Base-by-base conservation (phyloP, 37 sponge, comb jelly and placozoan species). In the Cladorhizidae sp. region DNA sequence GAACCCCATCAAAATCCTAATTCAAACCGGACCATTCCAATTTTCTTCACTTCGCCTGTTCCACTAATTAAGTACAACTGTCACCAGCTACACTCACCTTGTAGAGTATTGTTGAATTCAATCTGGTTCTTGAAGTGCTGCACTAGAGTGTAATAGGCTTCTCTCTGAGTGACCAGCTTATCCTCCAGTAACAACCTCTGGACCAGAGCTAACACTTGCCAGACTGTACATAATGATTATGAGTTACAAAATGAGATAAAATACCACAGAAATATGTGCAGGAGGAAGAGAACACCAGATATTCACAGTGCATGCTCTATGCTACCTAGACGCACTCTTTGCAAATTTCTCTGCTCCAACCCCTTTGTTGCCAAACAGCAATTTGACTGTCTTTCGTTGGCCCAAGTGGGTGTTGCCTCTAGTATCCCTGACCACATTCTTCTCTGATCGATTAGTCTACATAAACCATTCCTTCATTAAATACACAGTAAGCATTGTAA, bases 71-170 rank as follows among this genome's bases (percentile, higher is more conserved):
- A n/a, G n/a, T n/a, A n/a, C n/a, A n/a, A n/a, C n/a, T n/a, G n/a
- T n/a, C n/a, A n/a, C n/a, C n/a, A n/a, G n/a, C n/a, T n/a, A n/a
- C n/a, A 3, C 79, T 20, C 52, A 85, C 93, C 96, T 78, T 92
- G 91, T 40, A 96, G 84, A 20, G 87, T 88, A 31, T 70, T 39
- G 55, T 96, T 96, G 84, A 97, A 97, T 22, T 97, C 98, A 41
- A 40, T 22, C 74, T 97, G 98, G 64, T 79, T 82, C 67, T 86
- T 77, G 80, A 97, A 97, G 77, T 90, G 74, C 28, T 90, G 74
- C 33, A 87, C 90, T 15, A 97, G 95, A 55, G 86, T 89, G 83
- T 97, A 97, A 82, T 97, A 97, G 1, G 93, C 98, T 67, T 97
- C 98, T 40, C 98, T 76, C 77, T 94, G 95, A 26, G 98, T 97